Conservation (phyloP, 1,140 invertebrate genomes). For the Trichonephila clavipes region DNA sequence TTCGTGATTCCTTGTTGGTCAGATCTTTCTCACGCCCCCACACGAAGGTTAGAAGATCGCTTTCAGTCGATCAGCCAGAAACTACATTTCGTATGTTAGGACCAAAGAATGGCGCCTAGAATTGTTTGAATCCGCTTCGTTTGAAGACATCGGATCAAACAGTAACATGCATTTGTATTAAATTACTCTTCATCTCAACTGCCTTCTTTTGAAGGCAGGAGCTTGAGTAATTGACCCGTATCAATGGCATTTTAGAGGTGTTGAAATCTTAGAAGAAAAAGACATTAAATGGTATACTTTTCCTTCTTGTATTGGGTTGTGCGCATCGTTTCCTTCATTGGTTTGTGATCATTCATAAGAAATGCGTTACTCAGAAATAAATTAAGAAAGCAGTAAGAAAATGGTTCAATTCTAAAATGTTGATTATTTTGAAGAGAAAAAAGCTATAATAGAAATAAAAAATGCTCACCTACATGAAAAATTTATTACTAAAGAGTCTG, state of each 20-base stretch:
- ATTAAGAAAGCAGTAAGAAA: too few relatives aligned
- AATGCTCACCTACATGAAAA: too few relatives aligned
- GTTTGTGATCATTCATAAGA: too few relatives aligned
- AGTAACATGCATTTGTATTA: background rate
- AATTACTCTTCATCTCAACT: background rate
- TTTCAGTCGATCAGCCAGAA: constrained; percentile 25
- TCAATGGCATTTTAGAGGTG: background rate
- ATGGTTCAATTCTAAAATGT: too few relatives aligned
- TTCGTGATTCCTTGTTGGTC: constrained; percentile 49
- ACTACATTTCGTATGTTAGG: background rate
- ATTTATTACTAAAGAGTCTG: too few relatives aligned
- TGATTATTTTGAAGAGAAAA: too few relatives aligned
- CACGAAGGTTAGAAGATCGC: constrained; percentile 10
- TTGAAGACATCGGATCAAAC: too few relatives aligned
- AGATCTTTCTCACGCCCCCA: constrained; percentile 56
- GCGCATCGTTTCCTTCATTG: too few relatives aligned
- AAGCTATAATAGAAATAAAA: too few relatives aligned
- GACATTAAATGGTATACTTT: too few relatives aligned
- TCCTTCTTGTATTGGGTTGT: too few relatives aligned
- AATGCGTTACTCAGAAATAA: too few relatives aligned
- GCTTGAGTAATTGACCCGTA: background rate
- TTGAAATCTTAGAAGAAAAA: background rate
- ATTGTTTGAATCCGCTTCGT: background rate
- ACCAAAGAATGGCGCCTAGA: background rate
- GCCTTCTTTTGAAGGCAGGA: background rate